phyloP scores from a whole-genome alignment of 2,113 vertebrate species.

The Lophura nycthemera region DNA sequence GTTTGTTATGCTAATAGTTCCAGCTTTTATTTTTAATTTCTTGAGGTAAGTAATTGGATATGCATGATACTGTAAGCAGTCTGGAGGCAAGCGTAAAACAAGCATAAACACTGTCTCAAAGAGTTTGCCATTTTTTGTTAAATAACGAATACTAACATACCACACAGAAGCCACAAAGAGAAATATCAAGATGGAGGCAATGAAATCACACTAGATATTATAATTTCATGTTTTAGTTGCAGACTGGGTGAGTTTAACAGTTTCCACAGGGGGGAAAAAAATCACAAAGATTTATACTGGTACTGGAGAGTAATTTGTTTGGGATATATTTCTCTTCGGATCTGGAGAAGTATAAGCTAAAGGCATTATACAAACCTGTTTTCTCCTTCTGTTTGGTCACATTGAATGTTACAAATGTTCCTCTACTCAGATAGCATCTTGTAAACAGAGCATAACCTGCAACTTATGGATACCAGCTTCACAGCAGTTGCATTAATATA shows the following conservation, averaged over 20 bases:
- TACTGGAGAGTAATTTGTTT: background rate
- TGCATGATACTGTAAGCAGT: background rate
- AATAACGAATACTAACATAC: background rate
- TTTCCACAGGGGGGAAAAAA: background rate
- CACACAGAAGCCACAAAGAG: background rate
- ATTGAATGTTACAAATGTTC: background rate
- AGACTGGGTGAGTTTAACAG: background rate
- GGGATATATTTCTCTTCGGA: background rate
- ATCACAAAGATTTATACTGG: background rate
- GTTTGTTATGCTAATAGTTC: background rate
- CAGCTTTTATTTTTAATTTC: background rate
- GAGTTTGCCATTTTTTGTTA: background rate
- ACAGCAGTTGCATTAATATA: background rate
- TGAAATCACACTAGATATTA: background rate
- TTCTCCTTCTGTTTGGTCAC: background rate
- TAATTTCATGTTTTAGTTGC: background rate
- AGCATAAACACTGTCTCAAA: background rate
- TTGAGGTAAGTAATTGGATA: background rate
- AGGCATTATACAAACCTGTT: background rate
- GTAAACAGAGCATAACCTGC: background rate
- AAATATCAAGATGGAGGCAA: background rate
- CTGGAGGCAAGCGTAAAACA: background rate
- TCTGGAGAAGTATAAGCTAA: background rate
- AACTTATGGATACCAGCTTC: background rate
- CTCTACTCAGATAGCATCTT: background rate